Percentiles rank a stretch among this genome's conserved stretches.
These are phyloP conservation scores for Pyrgus malvae DNA, from an alignment of 2,888 invertebrate genomes.

Conservation along the genomic window DNA sequence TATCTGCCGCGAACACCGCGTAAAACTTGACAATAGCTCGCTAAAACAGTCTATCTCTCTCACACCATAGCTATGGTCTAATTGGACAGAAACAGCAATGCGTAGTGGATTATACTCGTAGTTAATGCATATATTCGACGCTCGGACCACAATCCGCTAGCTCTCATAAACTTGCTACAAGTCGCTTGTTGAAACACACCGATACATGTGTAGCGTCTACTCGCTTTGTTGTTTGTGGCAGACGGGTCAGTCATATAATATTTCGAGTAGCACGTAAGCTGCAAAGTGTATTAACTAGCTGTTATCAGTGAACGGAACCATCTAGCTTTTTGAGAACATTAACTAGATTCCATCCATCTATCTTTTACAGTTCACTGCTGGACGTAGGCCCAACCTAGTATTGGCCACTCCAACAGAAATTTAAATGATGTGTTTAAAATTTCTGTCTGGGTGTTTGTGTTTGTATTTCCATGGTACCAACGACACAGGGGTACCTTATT, in stretches of 20 bases:
- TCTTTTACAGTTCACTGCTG: too few species aligned
- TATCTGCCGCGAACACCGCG: slow-evolving; percentile 10
- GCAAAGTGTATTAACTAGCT: too few species aligned
- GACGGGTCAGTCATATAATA: not conserved
- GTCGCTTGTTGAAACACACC: slow-evolving; percentile 29
- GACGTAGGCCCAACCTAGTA: too few species aligned
- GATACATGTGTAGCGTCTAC: slow-evolving; percentile 16
- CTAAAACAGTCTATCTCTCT: not conserved
- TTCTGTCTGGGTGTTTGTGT: too few species aligned
- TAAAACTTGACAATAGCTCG: slow-evolving; percentile 6
- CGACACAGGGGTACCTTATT: too few species aligned
- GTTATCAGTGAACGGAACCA: too few species aligned
- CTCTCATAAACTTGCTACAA: slow-evolving; percentile 30
- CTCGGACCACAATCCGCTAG: slow-evolving; percentile 23
- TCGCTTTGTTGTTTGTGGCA: slow-evolving; percentile 1
- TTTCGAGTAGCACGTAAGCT: not conserved
- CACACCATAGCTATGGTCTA: not conserved
- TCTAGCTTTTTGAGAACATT: too few species aligned
- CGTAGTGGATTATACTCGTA: slow-evolving; percentile 10
- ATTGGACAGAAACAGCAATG: slow-evolving; percentile 1
- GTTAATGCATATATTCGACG: slow-evolving; percentile 7
- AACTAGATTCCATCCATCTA: too few species aligned
- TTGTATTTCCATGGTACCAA: too few species aligned
- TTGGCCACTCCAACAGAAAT: too few species aligned
- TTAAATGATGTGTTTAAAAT: too few species aligned